Evolutionary conservation across 2,797 vertebrate genomes (phyloP), one percentile per base, ranked within the genome.

Genomic region (Notamacropus eugenii): DNA sequence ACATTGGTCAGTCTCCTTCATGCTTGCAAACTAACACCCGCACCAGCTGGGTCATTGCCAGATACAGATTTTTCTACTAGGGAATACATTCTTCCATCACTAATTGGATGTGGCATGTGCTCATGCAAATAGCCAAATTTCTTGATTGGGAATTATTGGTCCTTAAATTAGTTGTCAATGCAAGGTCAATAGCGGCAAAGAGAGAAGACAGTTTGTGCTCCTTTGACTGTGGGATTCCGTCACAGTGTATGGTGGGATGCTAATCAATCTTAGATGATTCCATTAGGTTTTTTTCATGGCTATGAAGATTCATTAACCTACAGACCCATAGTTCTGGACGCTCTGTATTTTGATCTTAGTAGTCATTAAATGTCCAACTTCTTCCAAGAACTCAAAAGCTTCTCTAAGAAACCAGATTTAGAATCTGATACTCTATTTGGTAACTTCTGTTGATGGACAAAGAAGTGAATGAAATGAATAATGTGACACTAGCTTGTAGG

Each of bases 51-150:
- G 34, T 91, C 52, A 93, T 19, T 94, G 67, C 16, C 28, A 95
- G 95, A 92, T 52, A 46, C 24, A 93, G 50, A 54, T 92, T 82
- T 97, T 95, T 93, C 82, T 92, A 27, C 16, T 62, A 57, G 52
- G 16, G 24, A 95, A 94, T 14, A 91, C 0, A 58, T 55, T 5
- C 50, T 55, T 40, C 96, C 29, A 90, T 97, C 87, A 67, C 2
- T 94, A 93, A 93, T 57, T 90, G 0, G 0, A 52, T 27, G 10
- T 55, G 10, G 29, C 93, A 16, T 12, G 19, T 31, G 1, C 9
- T 95, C 34, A 94, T 92, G 54, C 22, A 96, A 97, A 97, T 94
- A 94, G 29, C 4, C 54, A 74, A 55, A 91, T 96, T 96, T 52
- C 50, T 96, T 95, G 59, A 94, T 96, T 96, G 90, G 2, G 1